These are phyloP conservation scores for Ranitomeya imitator DNA, from an alignment of 2,113 vertebrate genomes.

Conservation along the genomic window DNA sequence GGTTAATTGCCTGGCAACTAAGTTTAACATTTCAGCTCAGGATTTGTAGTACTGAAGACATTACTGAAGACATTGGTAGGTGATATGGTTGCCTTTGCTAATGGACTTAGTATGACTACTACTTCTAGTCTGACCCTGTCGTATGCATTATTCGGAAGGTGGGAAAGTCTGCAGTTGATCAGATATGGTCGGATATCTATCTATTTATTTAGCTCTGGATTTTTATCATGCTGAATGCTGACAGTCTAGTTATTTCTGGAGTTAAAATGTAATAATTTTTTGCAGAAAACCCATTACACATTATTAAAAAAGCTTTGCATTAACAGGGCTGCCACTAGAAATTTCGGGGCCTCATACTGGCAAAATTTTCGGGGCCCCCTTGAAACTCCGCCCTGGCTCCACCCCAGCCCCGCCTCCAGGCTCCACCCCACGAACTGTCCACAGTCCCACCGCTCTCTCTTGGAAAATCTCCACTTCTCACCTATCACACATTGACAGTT, in stretches of 20 bases:
- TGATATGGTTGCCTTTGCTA: background rate
- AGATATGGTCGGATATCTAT: background rate
- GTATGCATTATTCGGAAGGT: background rate
- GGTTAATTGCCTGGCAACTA: background rate
- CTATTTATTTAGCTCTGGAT: background rate
- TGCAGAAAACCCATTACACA: constrained; percentile 3
- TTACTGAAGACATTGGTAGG: background rate
- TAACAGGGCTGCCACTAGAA: no score
- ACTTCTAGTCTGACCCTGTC: background rate
- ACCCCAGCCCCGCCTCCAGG: no score
- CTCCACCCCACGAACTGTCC: no score
- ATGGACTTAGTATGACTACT: background rate
- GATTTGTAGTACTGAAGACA: background rate
- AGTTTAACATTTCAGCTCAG: background rate
- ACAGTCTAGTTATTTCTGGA: background rate
- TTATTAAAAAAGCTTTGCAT: constrained; percentile 21
- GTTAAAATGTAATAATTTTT: background rate
- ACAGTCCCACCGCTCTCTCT: no score
- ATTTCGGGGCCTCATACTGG: no score
- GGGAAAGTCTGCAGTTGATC: background rate
- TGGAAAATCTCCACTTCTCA: no score
- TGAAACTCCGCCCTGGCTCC: no score
- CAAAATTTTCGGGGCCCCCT: no score
- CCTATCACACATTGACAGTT: no score
- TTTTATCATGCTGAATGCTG: background rate